Percentiles rank a stretch among this genome's conserved stretches.
Evolutionary conservation across 2,113 vertebrate species (phyloP).

Genomic region (Gymnogyps californianus): DNA sequence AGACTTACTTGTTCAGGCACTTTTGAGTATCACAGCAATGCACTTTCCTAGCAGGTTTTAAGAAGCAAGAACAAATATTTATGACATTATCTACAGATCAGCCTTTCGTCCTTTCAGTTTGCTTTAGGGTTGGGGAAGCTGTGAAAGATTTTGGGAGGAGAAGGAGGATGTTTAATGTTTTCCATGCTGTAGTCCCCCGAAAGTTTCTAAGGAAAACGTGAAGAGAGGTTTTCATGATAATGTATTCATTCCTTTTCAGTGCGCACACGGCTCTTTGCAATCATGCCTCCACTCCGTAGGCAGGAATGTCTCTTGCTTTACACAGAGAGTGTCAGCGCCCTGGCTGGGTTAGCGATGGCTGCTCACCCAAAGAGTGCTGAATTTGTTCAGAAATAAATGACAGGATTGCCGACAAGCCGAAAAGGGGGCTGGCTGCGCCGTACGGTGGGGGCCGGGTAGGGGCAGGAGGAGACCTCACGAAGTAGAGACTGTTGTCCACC

Average conservation of each 20-base stretch:
- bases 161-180: not conserved
- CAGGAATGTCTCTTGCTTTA: not conserved
- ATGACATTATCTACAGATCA: not conserved
- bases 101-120: not conserved
- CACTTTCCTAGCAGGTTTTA: conserved; percentile 15
- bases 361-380: not conserved
- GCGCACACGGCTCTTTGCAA: not conserved
- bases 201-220: conserved; percentile 27
- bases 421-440: not conserved
- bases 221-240: not conserved
- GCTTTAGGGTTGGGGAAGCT: not conserved
- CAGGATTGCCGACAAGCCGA: not conserved
- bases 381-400: not conserved
- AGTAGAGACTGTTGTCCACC: not conserved
- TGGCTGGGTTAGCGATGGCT: not conserved
- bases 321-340: not conserved
- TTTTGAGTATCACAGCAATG: not conserved
- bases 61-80: conserved; percentile 7
- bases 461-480: not conserved
- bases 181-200: not conserved
- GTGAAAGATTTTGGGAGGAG: not conserved
- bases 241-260: not conserved
- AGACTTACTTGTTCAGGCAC: conserved; percentile 35
- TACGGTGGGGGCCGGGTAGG: not conserved
- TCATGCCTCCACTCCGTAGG: not conserved